A percentile compares a stretch with the other conserved stretches of the same genome.
Conservation (phyloP, 37 sponge, comb jelly and placozoan genomes). For the Tethya wilhelma region DNA sequence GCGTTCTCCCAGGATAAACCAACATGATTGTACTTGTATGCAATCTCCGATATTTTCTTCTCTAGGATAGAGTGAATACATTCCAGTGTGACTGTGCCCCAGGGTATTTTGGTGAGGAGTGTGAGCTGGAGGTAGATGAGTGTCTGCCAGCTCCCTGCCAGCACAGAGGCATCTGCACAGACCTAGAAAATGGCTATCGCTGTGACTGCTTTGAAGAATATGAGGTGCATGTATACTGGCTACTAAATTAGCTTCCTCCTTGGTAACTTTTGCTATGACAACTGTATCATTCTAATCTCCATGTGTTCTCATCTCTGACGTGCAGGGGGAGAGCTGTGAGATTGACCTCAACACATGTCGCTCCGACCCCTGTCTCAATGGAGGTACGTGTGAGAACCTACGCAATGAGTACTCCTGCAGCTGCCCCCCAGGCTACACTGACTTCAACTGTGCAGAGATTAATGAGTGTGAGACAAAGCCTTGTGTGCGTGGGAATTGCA, state of each 20-base stretch:
- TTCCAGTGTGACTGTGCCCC: background rate
- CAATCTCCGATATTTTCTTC: no score
- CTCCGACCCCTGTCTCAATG: background rate
- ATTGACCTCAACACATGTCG: background rate
- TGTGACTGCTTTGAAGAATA: background rate
- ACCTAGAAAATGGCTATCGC: background rate
- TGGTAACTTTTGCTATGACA: no score
- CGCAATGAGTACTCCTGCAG: background rate
- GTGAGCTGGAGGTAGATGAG: background rate
- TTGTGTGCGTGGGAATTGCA: no score
- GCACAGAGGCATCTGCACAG: background rate
- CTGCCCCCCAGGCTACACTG: slow-evolving; percentile 11
- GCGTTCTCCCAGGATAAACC: no score
- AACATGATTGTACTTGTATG: no score
- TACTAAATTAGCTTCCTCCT: no score
- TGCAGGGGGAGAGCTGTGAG: slow-evolving; percentile 4
- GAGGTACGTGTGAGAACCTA: slow-evolving; percentile 3
- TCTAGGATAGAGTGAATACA: background rate
- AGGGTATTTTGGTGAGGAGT: background rate
- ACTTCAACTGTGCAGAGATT: background rate
- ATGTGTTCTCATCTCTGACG: background rate
- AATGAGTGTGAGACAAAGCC: background rate
- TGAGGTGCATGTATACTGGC: background rate
- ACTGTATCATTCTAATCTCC: background rate
- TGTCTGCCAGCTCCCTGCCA: background rate